Evolutionary conservation across 2,888 invertebrate genomes (phyloP), one percentile per base, ranked within the genome.

Genomic region (Chymomyza amoena): DNA sequence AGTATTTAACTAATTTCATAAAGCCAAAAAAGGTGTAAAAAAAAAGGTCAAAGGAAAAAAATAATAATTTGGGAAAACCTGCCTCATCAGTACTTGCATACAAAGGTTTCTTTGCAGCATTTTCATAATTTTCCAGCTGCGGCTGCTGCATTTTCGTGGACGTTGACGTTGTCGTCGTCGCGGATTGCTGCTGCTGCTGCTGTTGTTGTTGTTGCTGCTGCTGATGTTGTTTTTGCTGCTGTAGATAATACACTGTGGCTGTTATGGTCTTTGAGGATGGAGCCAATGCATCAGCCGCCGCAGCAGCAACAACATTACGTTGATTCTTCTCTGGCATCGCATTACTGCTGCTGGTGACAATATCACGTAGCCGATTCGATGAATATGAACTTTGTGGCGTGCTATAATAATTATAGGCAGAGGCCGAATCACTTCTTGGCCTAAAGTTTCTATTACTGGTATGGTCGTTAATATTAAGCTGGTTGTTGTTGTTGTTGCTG

Each of bases 341-440:
- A 1, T 6, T 7, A 1, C 32, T 52, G 68, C 16, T 64, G 57
- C 36, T 52, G 64, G 67, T 65, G 25, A 60, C 64, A 57, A 76
- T 68, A 65, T 84, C 78, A 6, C 82, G 77, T 75, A 80, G 57
- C 5, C 84, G 88, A 71, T 84, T 84, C 72, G 84, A 84, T 54
- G 84, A 84, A 62, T 84, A 84, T 60, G 84, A 84, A 63, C 84
- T 84, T 63, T 84, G 84, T 10, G 84, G 84, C 51, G 84, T 87
- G 68, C 80, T 72, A 60, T 69, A 84, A 62, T 81, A 84, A 32
- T 80, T 69, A 61, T 70, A 81, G 68, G 76, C 72, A 54, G 69
- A 45, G 64, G 68, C 60, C 39, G 18, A 4, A 45, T 18, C 45
- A 4, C 13, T 9, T 39, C 59, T 63, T 64, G 54, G 54, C 18